Percentiles rank a stretch among this genome's conserved stretches.
These are phyloP conservation scores for Decapterus maruadsi DNA, from an alignment of 2,797 vertebrate species.

Conservation along the genomic window DNA sequence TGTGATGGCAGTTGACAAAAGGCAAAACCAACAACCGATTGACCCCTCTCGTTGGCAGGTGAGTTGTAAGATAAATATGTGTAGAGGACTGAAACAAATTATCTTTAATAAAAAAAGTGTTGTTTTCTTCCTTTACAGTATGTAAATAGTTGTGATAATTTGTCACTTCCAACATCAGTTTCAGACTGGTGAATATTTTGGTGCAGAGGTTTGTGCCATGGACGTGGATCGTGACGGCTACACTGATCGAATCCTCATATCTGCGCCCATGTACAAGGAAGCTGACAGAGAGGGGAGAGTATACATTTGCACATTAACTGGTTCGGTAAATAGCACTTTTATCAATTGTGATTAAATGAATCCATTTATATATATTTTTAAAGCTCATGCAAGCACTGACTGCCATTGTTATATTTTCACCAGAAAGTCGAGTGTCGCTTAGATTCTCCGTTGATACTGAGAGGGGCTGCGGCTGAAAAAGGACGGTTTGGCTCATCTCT, in stretches of 20 bases:
- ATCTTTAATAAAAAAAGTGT: too few relatives aligned
- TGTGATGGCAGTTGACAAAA: constrained; percentile 7
- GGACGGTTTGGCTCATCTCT: constrained; percentile 85
- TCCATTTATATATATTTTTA: not conserved
- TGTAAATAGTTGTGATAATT: not conserved
- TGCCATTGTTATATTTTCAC: constrained; percentile 5
- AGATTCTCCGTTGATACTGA: constrained; percentile 51
- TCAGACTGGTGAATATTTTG: constrained; percentile 91
- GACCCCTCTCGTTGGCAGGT: constrained; percentile 63
- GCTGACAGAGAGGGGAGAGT: constrained; percentile 79
- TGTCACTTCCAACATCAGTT: constrained; percentile 51
- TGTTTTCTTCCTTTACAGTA: not conserved
- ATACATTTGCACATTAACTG: constrained; percentile 66
- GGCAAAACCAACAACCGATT: constrained; percentile 13
- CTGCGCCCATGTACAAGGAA: constrained; percentile 85
- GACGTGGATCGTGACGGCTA: constrained; percentile 68
- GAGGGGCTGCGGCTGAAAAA: constrained; percentile 57
- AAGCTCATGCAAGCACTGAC: not conserved
- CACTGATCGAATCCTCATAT: constrained; percentile 86
- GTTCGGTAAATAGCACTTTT: constrained; percentile 59
- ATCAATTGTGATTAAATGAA: accelerated
- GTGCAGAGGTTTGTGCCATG: constrained; percentile 87
- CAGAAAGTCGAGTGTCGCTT: constrained; percentile 63
- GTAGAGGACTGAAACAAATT: not conserved
- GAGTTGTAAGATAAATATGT: not conserved